Conservation (phyloP, 2,113 vertebrate genomes). For the Prunella fulvescens region DNA sequence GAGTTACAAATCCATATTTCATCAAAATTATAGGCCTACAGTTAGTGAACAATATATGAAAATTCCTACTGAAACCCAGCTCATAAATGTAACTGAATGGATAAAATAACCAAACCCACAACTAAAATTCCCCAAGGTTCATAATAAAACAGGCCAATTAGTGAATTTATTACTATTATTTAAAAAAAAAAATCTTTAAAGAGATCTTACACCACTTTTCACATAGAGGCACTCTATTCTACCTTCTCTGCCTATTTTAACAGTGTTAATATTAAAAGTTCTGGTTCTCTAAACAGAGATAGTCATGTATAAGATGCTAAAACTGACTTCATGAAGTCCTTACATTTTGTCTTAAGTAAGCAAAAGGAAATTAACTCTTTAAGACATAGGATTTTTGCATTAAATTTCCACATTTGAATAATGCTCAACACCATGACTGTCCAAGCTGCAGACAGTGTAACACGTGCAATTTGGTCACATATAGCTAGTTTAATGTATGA, state of each 20-base stretch:
- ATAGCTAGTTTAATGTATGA: neutral
- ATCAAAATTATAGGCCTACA: neutral
- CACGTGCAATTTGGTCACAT: fast-evolving
- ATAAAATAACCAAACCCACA: neutral
- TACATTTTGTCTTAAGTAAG: neutral
- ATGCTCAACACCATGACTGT: fast-evolving
- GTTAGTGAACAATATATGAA: neutral
- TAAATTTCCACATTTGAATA: neutral
- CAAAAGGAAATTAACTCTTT: neutral
- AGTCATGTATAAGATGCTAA: neutral
- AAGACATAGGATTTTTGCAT: neutral
- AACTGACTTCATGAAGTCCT: neutral
- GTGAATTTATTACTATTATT: neutral
- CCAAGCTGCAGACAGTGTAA: neutral
- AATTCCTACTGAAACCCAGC: neutral
- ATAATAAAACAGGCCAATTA: neutral
- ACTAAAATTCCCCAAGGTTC: neutral
- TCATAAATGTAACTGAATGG: neutral
- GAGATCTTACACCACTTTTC: neutral
- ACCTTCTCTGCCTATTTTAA: neutral
- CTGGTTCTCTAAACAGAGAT: neutral
- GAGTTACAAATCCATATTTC: neutral
- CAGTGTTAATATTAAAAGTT: neutral
- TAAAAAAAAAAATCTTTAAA: neutral
- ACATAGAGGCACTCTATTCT: neutral